phyloP scores from a whole-genome alignment of 2,113 vertebrate genomes.

The Cynopterus brachyotis region DNA sequence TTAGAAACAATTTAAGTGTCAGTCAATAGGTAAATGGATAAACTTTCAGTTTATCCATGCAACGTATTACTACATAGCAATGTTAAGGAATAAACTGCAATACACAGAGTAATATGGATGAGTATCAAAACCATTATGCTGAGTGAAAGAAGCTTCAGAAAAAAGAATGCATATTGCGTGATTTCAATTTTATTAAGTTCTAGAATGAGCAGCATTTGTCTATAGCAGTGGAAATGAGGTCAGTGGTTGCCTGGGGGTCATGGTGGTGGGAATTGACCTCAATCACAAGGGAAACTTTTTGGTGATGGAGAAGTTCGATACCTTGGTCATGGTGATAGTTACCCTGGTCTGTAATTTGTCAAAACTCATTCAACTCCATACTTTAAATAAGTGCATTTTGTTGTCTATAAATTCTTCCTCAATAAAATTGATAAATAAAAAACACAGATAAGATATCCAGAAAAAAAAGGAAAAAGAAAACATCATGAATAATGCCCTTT shows the following conservation, averaged over 20 bases:
- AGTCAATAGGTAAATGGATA: background rate
- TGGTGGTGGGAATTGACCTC: background rate
- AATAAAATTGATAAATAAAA: background rate
- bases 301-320: background rate
- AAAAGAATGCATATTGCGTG: background rate
- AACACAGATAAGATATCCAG: background rate
- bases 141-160: background rate
- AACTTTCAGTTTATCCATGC: background rate
- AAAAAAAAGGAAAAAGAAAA: background rate
- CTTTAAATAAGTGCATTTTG: background rate
- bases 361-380: background rate
- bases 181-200: background rate
- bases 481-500: background rate
- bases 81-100: background rate
- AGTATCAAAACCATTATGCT: background rate
- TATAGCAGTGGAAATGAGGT: background rate
- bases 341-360: background rate
- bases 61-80: background rate
- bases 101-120: background rate
- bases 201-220: background rate
- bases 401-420: background rate
- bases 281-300: background rate
- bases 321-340: background rate
- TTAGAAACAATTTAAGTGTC: background rate
- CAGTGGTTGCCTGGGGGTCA: background rate